Percentiles rank a stretch among this genome's conserved stretches.
Evolutionary conservation across 2,888 invertebrate species (phyloP).

Genomic region (Oscheius sp.): DNA sequence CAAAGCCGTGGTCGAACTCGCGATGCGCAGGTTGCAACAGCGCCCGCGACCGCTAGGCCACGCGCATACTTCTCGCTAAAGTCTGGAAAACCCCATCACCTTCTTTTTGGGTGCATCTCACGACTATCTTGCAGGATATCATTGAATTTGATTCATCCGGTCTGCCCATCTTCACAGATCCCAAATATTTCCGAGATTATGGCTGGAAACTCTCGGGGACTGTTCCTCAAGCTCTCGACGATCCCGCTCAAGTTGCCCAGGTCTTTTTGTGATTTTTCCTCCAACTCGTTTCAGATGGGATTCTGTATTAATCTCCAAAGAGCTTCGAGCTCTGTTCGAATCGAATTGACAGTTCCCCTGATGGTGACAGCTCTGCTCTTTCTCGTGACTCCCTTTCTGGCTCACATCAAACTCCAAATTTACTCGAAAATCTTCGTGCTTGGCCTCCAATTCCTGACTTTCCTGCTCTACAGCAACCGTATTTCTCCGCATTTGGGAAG

Average conservation of each 20-base stretch:
- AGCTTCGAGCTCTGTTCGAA: constrained; percentile 60
- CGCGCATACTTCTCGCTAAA: background rate
- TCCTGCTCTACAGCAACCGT: constrained; percentile 66
- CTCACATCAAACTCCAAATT: constrained; percentile 57
- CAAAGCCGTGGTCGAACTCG: constrained; percentile 14
- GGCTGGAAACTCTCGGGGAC: constrained; percentile 67
- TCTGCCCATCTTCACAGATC: constrained; percentile 69
- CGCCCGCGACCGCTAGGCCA: constrained; percentile 16
- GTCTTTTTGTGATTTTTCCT: constrained; percentile 22
- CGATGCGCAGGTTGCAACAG: background rate
- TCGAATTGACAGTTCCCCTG: constrained; percentile 63
- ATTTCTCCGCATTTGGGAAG: constrained; percentile 66
- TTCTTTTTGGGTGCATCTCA: background rate
- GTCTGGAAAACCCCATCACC: background rate
- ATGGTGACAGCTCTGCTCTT: constrained; percentile 63
- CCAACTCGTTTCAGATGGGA: constrained; percentile 52
- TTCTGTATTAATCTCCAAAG: constrained; percentile 69
- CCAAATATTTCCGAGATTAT: constrained; percentile 69
- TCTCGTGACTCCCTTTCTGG: constrained; percentile 65
- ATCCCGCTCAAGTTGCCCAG: constrained; percentile 61
- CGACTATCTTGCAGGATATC: constrained; percentile 51
- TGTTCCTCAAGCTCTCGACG: constrained; percentile 60
- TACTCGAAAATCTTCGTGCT: constrained; percentile 65
- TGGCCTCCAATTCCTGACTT: constrained; percentile 64
- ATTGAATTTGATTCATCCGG: constrained; percentile 64